Evolutionary conservation across 2,113 vertebrate species (phyloP).

Genomic region (Perca flavescens): DNA sequence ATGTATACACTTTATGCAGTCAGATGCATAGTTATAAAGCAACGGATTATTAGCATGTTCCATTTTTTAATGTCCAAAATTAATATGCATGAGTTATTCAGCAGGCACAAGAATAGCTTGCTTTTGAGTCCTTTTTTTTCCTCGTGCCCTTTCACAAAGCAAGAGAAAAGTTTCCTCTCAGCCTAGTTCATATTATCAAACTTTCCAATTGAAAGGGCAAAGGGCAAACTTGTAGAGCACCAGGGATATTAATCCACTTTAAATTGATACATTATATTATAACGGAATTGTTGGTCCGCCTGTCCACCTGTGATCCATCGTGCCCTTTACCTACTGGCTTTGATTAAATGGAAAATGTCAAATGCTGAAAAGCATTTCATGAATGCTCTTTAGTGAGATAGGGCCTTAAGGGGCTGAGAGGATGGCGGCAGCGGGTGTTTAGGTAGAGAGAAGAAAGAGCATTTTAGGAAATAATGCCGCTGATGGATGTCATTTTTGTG

Average conservation of each 20-base stretch:
- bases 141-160: slow-evolving; percentile 45
- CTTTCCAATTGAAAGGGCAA: slow-evolving; percentile 67
- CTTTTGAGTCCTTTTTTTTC: background rate
- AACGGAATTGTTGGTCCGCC: slow-evolving; percentile 56
- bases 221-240: slow-evolving; percentile 63
- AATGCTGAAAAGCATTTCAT: slow-evolving; percentile 75
- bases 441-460: slow-evolving; percentile 8
- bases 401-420: slow-evolving; percentile 53
- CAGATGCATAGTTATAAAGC: slow-evolving; percentile 50
- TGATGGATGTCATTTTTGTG: slow-evolving; percentile 60
- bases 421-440: background rate
- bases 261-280: slow-evolving; percentile 75
- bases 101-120: slow-evolving; percentile 31
- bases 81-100: slow-evolving; percentile 66
- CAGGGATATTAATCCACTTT: slow-evolving; percentile 69
- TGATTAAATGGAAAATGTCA: slow-evolving; percentile 84
- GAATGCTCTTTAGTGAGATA: slow-evolving; percentile 69
- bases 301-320: slow-evolving; percentile 71
- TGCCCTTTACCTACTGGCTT: slow-evolving; percentile 72
- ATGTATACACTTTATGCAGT: slow-evolving; percentile 27
- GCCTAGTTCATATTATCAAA: slow-evolving; percentile 61
- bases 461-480: slow-evolving; percentile 58
- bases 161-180: slow-evolving; percentile 58
- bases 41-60: slow-evolving; percentile 37
- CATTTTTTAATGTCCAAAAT: slow-evolving; percentile 60